Conservation (phyloP, 2,113 vertebrate species). For the Chelonoidis abingdonii region DNA sequence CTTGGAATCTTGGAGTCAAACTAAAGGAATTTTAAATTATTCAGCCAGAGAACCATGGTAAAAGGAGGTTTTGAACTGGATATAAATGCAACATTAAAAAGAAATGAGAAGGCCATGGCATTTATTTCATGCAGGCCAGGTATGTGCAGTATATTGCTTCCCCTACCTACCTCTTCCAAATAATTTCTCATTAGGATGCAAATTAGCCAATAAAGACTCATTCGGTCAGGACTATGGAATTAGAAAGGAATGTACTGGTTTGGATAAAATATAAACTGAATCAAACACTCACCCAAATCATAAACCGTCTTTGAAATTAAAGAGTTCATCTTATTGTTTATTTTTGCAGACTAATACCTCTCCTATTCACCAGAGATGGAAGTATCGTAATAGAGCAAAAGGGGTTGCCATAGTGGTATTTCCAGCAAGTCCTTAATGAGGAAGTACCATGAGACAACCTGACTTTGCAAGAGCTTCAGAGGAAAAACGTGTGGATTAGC, state of each 20-base stretch:
- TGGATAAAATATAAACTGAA: neutral
- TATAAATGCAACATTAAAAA: neutral
- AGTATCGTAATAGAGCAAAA: fast-evolving
- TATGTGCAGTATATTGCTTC: neutral
- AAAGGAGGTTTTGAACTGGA: neutral
- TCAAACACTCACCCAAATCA: neutral
- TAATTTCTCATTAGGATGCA: neutral
- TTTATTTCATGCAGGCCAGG: neutral
- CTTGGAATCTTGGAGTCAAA: slow-evolving; percentile 1
- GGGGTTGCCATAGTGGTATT: neutral
- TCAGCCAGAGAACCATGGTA: neutral
- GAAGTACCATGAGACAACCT: neutral
- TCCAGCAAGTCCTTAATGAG: neutral
- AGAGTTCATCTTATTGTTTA: neutral
- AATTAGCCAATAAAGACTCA: neutral
- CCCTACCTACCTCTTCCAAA: neutral
- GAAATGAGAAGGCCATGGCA: neutral
- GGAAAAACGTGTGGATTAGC: neutral
- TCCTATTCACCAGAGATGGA: neutral
- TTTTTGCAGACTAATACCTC: neutral
- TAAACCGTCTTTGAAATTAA: neutral
- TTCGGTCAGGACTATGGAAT: neutral
- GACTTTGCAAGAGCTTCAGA: neutral
- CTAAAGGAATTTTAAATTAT: slow-evolving; percentile 13
- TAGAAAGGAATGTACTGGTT: neutral